phyloP scores from a whole-genome alignment of 2,797 vertebrate genomes.

The Eidolon dupreanum region DNA sequence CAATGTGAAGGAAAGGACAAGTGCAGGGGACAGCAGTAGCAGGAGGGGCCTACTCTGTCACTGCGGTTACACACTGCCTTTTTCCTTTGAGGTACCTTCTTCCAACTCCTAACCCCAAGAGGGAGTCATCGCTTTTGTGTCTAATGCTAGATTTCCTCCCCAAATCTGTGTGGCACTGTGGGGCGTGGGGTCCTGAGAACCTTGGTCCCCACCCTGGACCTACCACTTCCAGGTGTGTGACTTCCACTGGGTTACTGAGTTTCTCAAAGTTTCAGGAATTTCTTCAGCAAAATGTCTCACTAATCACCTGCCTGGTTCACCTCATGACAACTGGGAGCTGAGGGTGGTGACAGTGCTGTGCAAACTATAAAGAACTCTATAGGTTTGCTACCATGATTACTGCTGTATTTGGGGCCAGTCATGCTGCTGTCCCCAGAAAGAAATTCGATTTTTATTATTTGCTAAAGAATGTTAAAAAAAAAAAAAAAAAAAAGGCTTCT shows the following conservation, averaged over 20 bases:
- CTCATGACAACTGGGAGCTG: neutral
- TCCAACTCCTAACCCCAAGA: neutral
- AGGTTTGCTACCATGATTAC: accelerated
- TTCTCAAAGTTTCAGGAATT: neutral
- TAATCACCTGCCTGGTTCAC: neutral
- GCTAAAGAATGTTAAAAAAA: neutral
- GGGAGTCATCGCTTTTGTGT: neutral
- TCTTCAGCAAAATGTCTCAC: neutral
- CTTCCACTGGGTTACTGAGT: neutral
- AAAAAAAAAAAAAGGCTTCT: neutral
- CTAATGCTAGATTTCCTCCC: neutral
- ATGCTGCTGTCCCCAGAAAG: neutral
- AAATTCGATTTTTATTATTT: neutral
- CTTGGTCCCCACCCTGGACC: neutral
- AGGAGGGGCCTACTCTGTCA: neutral
- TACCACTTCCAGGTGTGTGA: neutral
- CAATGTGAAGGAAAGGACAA: neutral
- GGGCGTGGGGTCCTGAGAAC: neutral
- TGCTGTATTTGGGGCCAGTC: neutral
- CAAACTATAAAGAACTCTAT: neutral
- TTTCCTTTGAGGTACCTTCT: neutral
- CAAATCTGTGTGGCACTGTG: neutral
- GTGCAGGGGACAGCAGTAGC: neutral
- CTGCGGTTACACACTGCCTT: neutral
- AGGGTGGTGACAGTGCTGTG: neutral